A percentile compares a stretch with the other conserved stretches of the same genome.
Conservation (phyloP, 2,797 vertebrate species). For the Acestrorhynchus altus region DNA sequence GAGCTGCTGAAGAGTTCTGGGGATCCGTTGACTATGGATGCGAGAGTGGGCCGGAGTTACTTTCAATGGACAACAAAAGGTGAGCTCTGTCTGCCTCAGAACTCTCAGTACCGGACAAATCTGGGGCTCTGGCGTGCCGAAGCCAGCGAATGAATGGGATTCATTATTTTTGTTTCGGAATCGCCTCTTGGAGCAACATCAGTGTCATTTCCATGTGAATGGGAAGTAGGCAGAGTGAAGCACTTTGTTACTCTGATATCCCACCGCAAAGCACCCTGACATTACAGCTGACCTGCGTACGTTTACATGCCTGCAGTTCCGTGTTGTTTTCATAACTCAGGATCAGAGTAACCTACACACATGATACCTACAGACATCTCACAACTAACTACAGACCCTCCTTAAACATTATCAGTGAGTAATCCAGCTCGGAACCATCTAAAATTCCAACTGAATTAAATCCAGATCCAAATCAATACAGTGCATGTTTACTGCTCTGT, state of each 20-base stretch:
- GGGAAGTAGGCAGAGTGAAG: conserved; percentile 20
- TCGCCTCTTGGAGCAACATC: conserved; percentile 25
- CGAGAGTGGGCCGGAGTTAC: conserved; percentile 72
- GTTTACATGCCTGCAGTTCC: not conserved
- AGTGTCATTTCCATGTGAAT: conserved; percentile 36
- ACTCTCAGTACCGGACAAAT: conserved; percentile 74
- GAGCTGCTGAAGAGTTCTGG: conserved; percentile 71
- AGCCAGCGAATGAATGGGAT: conserved; percentile 32
- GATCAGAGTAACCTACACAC: too few species aligned
- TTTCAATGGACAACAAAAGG: conserved; percentile 79
- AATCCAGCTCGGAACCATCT: too few species aligned
- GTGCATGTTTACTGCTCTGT: too few species aligned
- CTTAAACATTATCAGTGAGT: too few species aligned
- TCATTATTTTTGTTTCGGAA: conserved; percentile 29
- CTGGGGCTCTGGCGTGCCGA: conserved; percentile 70
- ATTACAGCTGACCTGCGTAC: not conserved
- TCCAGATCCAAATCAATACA: too few species aligned
- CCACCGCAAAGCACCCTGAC: conserved; percentile 10
- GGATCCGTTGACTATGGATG: conserved; percentile 63
- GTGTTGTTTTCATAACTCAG: too few species aligned
- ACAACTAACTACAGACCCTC: too few species aligned
- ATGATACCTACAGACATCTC: too few species aligned
- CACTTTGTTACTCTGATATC: conserved; percentile 29
- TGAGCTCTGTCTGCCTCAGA: conserved; percentile 69
- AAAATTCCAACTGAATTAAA: too few species aligned